Evolutionary conservation across 2,888 invertebrate species (phyloP).

Genomic region (Tenthredo amoena): DNA sequence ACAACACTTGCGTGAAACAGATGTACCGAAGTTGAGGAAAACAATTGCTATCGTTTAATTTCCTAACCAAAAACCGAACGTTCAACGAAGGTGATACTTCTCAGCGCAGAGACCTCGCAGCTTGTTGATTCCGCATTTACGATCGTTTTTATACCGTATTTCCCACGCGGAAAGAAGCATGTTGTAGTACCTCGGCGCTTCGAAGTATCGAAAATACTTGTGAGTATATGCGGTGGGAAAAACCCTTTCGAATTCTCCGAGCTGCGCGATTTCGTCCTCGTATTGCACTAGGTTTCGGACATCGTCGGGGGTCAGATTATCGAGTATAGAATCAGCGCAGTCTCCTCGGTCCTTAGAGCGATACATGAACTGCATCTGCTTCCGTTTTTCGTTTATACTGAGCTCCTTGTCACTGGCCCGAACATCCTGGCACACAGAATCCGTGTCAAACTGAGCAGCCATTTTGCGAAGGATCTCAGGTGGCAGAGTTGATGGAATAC

Average conservation of each 20-base stretch:
- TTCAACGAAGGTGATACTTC: constrained; percentile 82
- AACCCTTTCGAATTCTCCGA: constrained; percentile 71
- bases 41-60: not conserved
- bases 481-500: constrained; percentile 78
- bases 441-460: constrained; percentile 25
- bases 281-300: constrained; percentile 79
- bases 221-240: constrained; percentile 34
- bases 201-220: constrained; percentile 52
- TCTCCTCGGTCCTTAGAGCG: constrained; percentile 8
- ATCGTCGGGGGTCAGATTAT: constrained; percentile 81
- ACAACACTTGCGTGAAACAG: not conserved
- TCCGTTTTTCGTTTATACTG: constrained; percentile 43
- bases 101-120: constrained; percentile 84
- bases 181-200: constrained; percentile 48
- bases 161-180: constrained; percentile 54
- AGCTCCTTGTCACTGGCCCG: constrained; percentile 9
- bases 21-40: not conserved
- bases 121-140: constrained; percentile 73
- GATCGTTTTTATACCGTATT: constrained; percentile 11
- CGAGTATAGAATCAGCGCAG: constrained; percentile 72
- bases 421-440: constrained; percentile 57
- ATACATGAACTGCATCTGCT: constrained; percentile 48
- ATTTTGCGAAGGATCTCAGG: constrained; percentile 29
- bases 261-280: constrained; percentile 81
- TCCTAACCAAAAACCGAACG: not conserved